Conservation (phyloP, 2,888 invertebrate genomes). For the Oscheius sp. region DNA sequence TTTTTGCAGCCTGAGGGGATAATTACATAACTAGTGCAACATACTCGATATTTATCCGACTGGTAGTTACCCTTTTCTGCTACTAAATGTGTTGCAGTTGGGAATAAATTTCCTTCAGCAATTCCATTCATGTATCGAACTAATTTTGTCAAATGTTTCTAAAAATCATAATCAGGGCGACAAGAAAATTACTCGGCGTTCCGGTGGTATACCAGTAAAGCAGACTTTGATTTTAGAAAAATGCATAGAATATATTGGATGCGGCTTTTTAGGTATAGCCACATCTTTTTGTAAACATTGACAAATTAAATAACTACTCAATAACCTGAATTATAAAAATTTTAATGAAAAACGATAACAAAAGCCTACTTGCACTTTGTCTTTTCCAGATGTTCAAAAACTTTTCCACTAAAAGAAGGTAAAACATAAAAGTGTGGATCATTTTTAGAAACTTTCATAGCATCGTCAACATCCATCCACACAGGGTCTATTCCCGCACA, state of each 20-base stretch:
- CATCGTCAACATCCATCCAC: slow-evolving; percentile 40
- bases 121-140: slow-evolving; percentile 54
- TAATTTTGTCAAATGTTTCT: slow-evolving; percentile 41
- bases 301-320: slow-evolving; percentile 45
- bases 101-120: slow-evolving; percentile 36
- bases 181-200: slow-evolving; percentile 36
- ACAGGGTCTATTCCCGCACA: slow-evolving; percentile 38
- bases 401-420: slow-evolving; percentile 42
- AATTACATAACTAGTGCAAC: neutral
- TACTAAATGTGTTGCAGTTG: slow-evolving; percentile 56
- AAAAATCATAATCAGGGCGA: neutral
- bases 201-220: slow-evolving; percentile 41
- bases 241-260: slow-evolving; percentile 50
- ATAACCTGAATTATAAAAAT: slow-evolving; percentile 38
- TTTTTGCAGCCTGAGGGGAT: slow-evolving; percentile 14
- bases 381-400: slow-evolving; percentile 35
- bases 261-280: slow-evolving; percentile 46
- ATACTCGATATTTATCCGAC: slow-evolving; percentile 55
- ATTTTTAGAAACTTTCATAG: neutral
- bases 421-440: slow-evolving; percentile 46
- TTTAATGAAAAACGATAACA: neutral
- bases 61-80: slow-evolving; percentile 45
- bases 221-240: slow-evolving; percentile 48
- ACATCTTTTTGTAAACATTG: slow-evolving; percentile 41
- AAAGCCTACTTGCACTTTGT: slow-evolving; percentile 12